A percentile compares a stretch with the other conserved stretches of the same genome.
Conservation (phyloP, 92 coral and sea anemone genomes). For the Siderastrea siderea region DNA sequence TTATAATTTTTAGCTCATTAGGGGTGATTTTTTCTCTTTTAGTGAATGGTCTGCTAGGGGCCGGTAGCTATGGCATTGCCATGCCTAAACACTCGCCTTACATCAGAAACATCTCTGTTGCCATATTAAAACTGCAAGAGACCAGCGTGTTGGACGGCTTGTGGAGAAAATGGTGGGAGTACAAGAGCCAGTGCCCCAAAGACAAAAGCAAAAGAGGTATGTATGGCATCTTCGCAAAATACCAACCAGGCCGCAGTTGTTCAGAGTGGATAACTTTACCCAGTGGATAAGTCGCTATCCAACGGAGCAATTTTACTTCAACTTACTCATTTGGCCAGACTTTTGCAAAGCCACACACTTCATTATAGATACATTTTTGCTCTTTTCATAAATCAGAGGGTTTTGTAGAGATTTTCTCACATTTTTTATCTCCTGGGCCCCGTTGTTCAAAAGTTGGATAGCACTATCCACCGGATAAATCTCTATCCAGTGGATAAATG, state of each 20-base stretch:
- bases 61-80: constrained; percentile 74
- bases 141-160: constrained; percentile 61
- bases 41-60: constrained; percentile 72
- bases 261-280: too few relatives aligned
- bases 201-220: constrained; percentile 53
- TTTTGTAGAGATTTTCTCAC: too few relatives aligned
- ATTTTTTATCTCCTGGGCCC: too few relatives aligned
- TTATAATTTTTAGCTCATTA: not conserved
- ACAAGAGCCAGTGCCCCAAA: constrained; percentile 71
- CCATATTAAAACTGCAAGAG: constrained; percentile 70
- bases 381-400: too few relatives aligned
- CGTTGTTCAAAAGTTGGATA: too few relatives aligned
- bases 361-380: too few relatives aligned
- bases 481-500: too few relatives aligned
- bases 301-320: too few relatives aligned
- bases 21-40: not conserved
- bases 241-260: not conserved
- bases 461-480: too few relatives aligned
- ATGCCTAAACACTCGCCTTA: constrained; percentile 75
- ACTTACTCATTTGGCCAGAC: too few relatives aligned
- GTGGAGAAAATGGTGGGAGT: constrained; percentile 82
- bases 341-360: too few relatives aligned
- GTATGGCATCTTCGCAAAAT: not conserved
- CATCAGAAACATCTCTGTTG: constrained; percentile 71
- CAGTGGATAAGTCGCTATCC: too few relatives aligned